A percentile compares a stretch with the other conserved stretches of the same genome.
These are phyloP conservation scores for Cantharis lateralis DNA, from an alignment of 2,888 invertebrate genomes.

Conservation along the genomic window DNA sequence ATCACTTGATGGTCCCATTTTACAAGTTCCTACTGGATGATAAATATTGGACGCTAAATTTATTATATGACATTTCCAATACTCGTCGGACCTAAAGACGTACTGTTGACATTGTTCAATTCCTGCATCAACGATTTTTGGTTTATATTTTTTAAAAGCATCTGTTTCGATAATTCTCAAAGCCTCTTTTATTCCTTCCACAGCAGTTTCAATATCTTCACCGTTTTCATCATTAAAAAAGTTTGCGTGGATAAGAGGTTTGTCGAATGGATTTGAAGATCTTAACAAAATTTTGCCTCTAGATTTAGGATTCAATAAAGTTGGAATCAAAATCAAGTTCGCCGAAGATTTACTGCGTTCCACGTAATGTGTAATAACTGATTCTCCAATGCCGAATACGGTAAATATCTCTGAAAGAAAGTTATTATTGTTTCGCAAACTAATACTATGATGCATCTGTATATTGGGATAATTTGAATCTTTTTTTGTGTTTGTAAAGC, in stretches of 20 bases:
- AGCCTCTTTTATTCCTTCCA: constrained; percentile 57
- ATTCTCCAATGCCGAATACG: too few species aligned
- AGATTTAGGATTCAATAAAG: too few species aligned
- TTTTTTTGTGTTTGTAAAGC: constrained; percentile 56
- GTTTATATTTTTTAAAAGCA: constrained; percentile 47
- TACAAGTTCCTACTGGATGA: too few species aligned
- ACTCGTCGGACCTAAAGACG: constrained; percentile 45
- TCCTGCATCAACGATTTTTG: background rate
- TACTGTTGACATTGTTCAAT: constrained; percentile 43
- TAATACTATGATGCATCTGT: constrained; percentile 57
- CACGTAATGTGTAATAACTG: too few species aligned
- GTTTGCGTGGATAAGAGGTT: constrained; percentile 60
- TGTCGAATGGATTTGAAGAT: too few species aligned
- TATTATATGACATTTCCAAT: too few species aligned
- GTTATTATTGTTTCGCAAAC: constrained; percentile 47
- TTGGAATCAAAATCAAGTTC: too few species aligned
- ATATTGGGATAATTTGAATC: constrained; percentile 62
- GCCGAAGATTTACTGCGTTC: too few species aligned
- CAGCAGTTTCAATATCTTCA: constrained; percentile 56
- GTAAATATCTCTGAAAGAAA: too few species aligned
- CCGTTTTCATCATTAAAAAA: constrained; percentile 63
- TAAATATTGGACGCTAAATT: too few species aligned
- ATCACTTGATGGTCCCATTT: too few species aligned
- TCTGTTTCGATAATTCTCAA: constrained; percentile 53
- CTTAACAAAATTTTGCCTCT: too few species aligned